phyloP scores from a whole-genome alignment of 2,797 vertebrate species.

The Macrochelys suwanniensis region DNA sequence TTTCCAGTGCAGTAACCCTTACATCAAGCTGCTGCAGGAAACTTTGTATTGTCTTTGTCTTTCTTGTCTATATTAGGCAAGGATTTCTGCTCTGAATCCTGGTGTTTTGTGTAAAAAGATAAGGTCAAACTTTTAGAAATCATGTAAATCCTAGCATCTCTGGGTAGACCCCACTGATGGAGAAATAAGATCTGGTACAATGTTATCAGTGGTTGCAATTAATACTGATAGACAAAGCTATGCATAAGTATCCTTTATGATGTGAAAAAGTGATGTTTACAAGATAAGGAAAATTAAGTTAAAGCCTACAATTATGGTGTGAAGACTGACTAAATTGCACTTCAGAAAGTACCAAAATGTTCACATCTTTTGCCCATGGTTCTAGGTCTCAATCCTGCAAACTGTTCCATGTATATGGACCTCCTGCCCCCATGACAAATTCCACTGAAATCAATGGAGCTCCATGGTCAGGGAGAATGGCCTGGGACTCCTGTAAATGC shows the following conservation, averaged over 20 bases:
- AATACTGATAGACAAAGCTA: background rate
- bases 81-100: background rate
- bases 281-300: background rate
- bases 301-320: background rate
- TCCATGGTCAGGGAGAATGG: background rate
- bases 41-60: background rate
- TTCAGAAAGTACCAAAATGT: background rate
- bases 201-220: background rate
- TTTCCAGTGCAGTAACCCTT: background rate
- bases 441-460: background rate
- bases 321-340: background rate
- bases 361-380: background rate
- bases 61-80: background rate
- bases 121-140: background rate
- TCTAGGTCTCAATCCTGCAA: background rate
- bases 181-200: background rate
- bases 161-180: background rate
- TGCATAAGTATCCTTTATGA: background rate
- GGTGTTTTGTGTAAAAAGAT: background rate
- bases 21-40: background rate
- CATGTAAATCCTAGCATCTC: background rate
- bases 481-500: background rate
- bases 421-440: background rate
- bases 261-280: background rate
- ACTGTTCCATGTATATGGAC: background rate